These are phyloP conservation scores for Gallirallus australis DNA, from an alignment of 2,797 vertebrate species.

Conservation along the genomic window DNA sequence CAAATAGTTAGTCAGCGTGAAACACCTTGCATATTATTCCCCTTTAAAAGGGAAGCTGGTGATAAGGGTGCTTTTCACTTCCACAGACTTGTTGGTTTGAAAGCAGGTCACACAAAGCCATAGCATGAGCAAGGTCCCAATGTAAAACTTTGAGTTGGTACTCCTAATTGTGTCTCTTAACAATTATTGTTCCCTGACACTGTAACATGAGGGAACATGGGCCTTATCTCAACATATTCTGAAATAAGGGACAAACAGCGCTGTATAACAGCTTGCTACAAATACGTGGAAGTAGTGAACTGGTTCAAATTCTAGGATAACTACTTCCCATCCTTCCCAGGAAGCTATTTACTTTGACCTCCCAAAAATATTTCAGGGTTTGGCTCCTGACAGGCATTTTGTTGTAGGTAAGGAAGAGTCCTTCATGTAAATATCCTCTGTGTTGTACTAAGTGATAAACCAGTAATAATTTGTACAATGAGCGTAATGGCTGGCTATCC, in stretches of 20 bases:
- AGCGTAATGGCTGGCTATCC: not conserved
- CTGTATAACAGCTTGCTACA: not conserved
- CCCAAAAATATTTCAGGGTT: not conserved
- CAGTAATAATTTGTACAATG: not conserved
- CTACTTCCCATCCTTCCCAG: not conserved
- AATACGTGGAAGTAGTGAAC: not conserved
- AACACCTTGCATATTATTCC: not conserved
- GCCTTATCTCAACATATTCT: not conserved
- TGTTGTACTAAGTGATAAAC: not conserved
- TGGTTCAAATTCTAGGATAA: not conserved
- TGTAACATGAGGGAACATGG: accelerated
- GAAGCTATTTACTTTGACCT: not conserved
- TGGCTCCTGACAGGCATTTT: not conserved
- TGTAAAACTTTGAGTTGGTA: not conserved
- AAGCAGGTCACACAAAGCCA: not conserved
- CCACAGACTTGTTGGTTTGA: not conserved
- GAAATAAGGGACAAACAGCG: not conserved
- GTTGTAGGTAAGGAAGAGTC: not conserved
- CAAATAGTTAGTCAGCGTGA: not conserved
- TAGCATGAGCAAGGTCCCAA: not conserved
- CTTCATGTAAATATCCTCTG: not conserved
- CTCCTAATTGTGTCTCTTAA: not conserved
- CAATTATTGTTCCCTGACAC: not conserved
- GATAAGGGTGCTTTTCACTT: not conserved
- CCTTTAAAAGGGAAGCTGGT: not conserved